Percentiles rank a stretch among this genome's conserved stretches.
phyloP scores from a whole-genome alignment of 1,140 invertebrate species.

The Solenopsis invicta region DNA sequence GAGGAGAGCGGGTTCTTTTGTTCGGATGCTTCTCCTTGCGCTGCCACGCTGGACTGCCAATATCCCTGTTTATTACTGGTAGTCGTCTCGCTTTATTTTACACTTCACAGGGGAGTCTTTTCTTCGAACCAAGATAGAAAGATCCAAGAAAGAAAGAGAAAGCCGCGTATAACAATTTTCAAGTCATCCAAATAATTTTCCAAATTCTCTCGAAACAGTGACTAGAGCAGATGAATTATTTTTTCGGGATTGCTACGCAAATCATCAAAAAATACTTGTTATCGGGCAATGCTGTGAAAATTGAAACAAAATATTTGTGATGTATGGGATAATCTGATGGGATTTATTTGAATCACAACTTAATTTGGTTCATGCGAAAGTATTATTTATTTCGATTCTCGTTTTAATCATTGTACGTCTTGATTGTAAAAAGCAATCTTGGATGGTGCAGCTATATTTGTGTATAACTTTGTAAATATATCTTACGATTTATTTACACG shows the following conservation, averaged over 20 bases:
- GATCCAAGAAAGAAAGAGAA: background rate
- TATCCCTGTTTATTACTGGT: conserved; percentile 66
- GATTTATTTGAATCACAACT: background rate
- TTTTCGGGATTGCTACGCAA: background rate
- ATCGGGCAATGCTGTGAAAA: background rate
- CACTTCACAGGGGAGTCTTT: conserved; percentile 32
- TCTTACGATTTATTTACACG: background rate
- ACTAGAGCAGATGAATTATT: background rate
- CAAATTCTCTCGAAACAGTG: background rate
- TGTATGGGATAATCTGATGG: no score
- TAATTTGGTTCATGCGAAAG: background rate
- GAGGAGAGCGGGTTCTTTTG: background rate
- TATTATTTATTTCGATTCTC: no score
- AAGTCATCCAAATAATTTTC: background rate
- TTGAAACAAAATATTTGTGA: background rate
- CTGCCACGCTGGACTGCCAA: conserved; percentile 53
- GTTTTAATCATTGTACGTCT: background rate
- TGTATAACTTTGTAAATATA: conserved; percentile 17
- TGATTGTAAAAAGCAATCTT: background rate
- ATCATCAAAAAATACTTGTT: background rate
- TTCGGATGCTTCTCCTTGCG: background rate
- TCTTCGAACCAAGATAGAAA: conserved; percentile 5
- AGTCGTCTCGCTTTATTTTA: conserved; percentile 35
- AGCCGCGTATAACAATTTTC: background rate
- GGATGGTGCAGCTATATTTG: background rate